phyloP scores from a whole-genome alignment of 1,140 invertebrate species.

The Lepidurus packardi region DNA sequence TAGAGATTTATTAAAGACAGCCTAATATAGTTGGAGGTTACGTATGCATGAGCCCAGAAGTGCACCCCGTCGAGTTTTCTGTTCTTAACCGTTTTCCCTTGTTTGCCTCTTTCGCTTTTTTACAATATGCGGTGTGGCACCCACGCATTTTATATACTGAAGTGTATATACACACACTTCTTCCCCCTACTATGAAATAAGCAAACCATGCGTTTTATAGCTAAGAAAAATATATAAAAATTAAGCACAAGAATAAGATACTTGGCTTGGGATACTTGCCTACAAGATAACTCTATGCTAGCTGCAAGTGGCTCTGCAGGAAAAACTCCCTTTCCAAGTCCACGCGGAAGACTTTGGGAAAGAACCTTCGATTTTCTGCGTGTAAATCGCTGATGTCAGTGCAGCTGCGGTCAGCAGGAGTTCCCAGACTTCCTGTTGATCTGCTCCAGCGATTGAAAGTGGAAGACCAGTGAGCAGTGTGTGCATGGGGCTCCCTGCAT shows the following conservation, averaged over 20 bases:
- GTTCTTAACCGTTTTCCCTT: neutral
- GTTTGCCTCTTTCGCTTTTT: neutral
- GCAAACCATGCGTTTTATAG: too few species aligned
- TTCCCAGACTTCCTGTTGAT: conserved; percentile 19
- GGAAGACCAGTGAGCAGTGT: neutral
- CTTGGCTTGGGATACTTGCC: too few species aligned
- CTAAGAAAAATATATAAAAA: too few species aligned
- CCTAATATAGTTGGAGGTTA: conserved; percentile 6
- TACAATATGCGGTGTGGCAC: neutral
- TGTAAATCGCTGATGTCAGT: conserved; percentile 16
- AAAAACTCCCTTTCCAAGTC: too few species aligned
- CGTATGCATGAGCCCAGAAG: neutral
- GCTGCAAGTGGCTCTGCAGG: too few species aligned
- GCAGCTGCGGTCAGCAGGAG: conserved; percentile 20
- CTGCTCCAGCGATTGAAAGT: conserved; percentile 12
- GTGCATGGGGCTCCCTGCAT: neutral
- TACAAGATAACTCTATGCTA: too few species aligned
- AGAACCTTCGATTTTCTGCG: neutral
- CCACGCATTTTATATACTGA: neutral
- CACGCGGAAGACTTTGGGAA: neutral
- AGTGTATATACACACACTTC: too few species aligned
- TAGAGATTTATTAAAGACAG: conserved; percentile 15
- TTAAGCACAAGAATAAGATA: too few species aligned
- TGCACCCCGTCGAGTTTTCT: conserved; percentile 11
- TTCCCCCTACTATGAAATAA: too few species aligned